Percentiles rank a stretch among this genome's conserved stretches.
Evolutionary conservation across 2,797 vertebrate species (phyloP).

Genomic region (Rhinoraja longicauda): DNA sequence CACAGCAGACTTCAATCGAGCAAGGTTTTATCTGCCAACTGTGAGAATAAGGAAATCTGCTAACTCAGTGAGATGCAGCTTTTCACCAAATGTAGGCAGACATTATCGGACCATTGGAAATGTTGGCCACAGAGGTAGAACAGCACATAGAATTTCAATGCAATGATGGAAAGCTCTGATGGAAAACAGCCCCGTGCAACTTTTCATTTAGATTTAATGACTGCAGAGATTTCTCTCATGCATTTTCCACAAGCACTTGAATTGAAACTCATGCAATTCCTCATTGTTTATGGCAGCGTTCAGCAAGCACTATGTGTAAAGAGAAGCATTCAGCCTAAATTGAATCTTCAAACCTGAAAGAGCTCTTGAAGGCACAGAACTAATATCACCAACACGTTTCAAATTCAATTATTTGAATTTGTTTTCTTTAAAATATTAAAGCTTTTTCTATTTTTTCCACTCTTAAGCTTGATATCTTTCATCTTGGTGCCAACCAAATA

Average conservation of each 20-base stretch:
- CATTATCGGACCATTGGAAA: neutral
- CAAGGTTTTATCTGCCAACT: neutral
- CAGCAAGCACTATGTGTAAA: neutral
- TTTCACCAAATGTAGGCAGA: neutral
- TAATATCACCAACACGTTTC: neutral
- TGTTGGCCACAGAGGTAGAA: neutral
- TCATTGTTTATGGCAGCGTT: neutral
- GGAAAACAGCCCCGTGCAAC: neutral
- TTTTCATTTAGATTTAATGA: neutral
- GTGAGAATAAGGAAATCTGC: neutral
- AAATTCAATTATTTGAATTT: neutral
- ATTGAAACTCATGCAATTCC: neutral
- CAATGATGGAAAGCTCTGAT: neutral
- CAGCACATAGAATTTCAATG: neutral
- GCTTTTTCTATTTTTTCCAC: no score
- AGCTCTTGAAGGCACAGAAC: neutral
- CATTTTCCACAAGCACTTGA: neutral
- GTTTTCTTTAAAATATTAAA: neutral
- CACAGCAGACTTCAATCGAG: slow-evolving; percentile 8
- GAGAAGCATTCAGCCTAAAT: neutral
- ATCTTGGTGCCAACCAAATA: neutral
- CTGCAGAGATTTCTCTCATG: neutral
- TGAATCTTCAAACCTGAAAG: neutral
- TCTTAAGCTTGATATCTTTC: neutral
- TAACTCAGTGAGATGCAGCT: no score